phyloP scores from a whole-genome alignment of 2,888 invertebrate species.

The Platycheirus rosarum region DNA sequence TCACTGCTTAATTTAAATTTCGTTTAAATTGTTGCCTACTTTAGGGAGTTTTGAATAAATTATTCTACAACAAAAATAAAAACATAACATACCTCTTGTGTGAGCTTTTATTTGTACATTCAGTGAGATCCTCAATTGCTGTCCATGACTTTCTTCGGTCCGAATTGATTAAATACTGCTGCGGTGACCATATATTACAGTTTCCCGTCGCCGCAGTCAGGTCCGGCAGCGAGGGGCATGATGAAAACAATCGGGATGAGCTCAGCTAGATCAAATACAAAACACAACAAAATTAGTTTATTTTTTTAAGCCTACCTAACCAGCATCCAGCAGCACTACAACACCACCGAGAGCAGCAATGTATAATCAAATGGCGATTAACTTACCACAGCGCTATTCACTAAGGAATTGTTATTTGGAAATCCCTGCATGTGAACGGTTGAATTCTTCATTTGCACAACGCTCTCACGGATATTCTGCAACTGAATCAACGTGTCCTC shows the following conservation, averaged over 20 bases:
- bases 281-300: conserved; percentile 29
- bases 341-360: not conserved
- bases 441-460: conserved; percentile 83
- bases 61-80: conserved; percentile 4
- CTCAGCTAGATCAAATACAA: conserved; percentile 73
- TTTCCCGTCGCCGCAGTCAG: conserved; percentile 77
- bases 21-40: too few species aligned
- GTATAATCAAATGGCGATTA: conserved; percentile 32
- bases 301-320: not conserved
- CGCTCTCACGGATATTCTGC: conserved; percentile 82
- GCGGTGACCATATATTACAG: conserved; percentile 80
- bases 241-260: conserved; percentile 76
- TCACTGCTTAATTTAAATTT: too few species aligned
- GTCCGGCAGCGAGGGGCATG: conserved; percentile 81
- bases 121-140: conserved; percentile 89
- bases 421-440: conserved; percentile 80
- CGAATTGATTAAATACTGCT: conserved; percentile 80
- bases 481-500: conserved; percentile 82
- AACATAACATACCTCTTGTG: conserved; percentile 83
- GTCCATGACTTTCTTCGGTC: conserved; percentile 92
- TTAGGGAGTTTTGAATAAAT: too few species aligned
- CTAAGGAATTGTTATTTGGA: conserved; percentile 75
- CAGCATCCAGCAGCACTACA: not conserved
- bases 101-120: conserved; percentile 84
- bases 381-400: conserved; percentile 79